A percentile compares a stretch with the other conserved stretches of the same genome.
Evolutionary conservation across 1,140 invertebrate species (phyloP).

Genomic region (Palaemon carinicauda): DNA sequence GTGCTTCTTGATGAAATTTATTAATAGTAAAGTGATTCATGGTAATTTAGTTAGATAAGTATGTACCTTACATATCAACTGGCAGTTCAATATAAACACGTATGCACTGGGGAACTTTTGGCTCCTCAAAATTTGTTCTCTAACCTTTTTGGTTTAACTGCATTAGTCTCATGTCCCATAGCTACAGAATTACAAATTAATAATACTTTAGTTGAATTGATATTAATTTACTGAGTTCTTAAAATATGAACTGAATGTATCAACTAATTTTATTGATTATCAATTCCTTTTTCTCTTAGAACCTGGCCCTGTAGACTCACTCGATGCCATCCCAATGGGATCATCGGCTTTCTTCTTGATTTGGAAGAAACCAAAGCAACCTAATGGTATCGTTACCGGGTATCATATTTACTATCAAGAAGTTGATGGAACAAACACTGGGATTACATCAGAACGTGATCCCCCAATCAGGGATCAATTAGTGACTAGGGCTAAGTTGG

Average conservation of each 20-base stretch:
- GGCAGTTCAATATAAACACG: too few relatives aligned
- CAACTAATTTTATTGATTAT: neutral
- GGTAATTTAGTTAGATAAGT: too few relatives aligned
- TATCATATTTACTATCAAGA: constrained; percentile 91
- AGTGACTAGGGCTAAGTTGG: constrained; percentile 80
- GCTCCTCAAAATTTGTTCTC: too few relatives aligned
- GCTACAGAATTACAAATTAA: too few relatives aligned
- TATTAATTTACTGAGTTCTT: neutral
- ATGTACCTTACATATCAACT: too few relatives aligned
- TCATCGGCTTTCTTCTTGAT: constrained; percentile 86
- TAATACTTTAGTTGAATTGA: too few relatives aligned
- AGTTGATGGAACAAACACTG: constrained; percentile 76
- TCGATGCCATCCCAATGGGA: constrained; percentile 85
- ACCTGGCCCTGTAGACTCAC: constrained; percentile 86
- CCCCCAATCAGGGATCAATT: constrained; percentile 79
- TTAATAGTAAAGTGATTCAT: too few relatives aligned
- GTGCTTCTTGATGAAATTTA: too few relatives aligned
- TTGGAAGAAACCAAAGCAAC: constrained; percentile 92
- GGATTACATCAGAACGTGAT: constrained; percentile 74
- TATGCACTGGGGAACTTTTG: too few relatives aligned
- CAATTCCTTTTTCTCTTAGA: constrained; percentile 65
- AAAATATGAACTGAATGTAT: constrained; percentile 24
- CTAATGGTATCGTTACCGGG: constrained; percentile 91
- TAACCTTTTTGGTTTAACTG: too few relatives aligned
- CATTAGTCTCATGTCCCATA: too few relatives aligned